Base-by-base conservation (phyloP, 2,797 vertebrate species). In the Luscinia luscinia region DNA sequence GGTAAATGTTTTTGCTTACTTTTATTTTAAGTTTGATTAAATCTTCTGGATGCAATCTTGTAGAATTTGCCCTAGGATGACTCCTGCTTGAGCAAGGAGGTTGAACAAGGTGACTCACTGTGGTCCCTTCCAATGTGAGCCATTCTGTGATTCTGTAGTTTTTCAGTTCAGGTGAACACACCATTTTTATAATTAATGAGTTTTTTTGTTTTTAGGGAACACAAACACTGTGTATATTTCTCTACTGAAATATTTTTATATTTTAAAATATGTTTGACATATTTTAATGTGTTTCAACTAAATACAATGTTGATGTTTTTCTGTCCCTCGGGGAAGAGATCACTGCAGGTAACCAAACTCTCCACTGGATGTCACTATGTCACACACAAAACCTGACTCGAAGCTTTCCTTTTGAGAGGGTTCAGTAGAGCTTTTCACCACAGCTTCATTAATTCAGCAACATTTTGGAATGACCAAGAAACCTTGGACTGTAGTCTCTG, bases 281-380 rank as follows among this genome's bases (percentile, higher is more conserved):
- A 30, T 45, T 68, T 40, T 51, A 27, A 30, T 38, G 14, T 66
- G 2, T 84, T 79, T 86, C 34, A 51, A 38, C 21, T 40, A 81
- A 76, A 58, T 26, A 5, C 2, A 61, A 51, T 27, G 9, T 6
- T 16, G 15, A 3, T 57, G 27, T 4, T 76, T 49, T 63, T 57
- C 30, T 58, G 13, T 63, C 28, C 45, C 1, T 48, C 13, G 13
- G 30, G 78, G 32, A 46, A 28, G 43, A 41, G 32, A 48, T 77
- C 17, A 1, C 17, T 63, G 26, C 51, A 40, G 23, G 64, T 90
- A 67, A 48, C 15, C 1, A 38, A 52, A 28, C 12, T 58, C 3
- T 1, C 92, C 96, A 82, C 92, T 68, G 52, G 94, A 70, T 94
- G 97, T 89, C 95, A 83, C 55, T 82, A 14, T 82, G 36, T 61